Evolutionary conservation across 2,113 vertebrate genomes (phyloP).

Genomic region (Felis catus): DNA sequence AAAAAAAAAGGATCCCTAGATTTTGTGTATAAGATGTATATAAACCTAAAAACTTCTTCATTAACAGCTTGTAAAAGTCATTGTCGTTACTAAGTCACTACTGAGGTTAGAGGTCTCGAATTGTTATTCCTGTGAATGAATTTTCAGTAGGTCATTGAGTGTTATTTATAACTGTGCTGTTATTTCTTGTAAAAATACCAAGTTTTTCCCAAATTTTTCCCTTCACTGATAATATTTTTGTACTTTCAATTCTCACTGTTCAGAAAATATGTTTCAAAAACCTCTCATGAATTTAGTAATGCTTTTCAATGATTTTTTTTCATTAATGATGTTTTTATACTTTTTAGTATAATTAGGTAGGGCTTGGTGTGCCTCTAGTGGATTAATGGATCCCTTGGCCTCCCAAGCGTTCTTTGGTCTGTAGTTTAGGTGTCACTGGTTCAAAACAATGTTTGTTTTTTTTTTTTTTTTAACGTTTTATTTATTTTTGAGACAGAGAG

Average conservation of each 20-base stretch:
- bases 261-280: not conserved
- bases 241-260: not conserved
- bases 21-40: not conserved
- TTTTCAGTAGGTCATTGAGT: not conserved
- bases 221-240: slow-evolving; percentile 10
- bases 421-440: not conserved
- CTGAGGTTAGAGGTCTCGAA: not conserved
- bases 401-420: not conserved
- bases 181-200: not conserved
- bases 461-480: not conserved
- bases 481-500: too few relatives aligned
- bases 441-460: slow-evolving; percentile 23
- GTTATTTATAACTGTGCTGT: not conserved
- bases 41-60: not conserved
- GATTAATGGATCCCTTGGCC: not conserved
- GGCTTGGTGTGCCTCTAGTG: not conserved
- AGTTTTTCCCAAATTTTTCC: not conserved
- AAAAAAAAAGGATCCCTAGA: not conserved
- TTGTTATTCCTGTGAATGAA: not conserved
- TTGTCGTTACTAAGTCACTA: not conserved
- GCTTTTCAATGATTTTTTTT: not conserved
- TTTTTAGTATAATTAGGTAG: not conserved
- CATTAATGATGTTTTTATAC: not conserved
- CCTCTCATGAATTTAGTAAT: not conserved
- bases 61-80: not conserved